These are phyloP conservation scores for Pantherophis guttatus DNA, from an alignment of 2,113 vertebrate species.

Conservation along the genomic window DNA sequence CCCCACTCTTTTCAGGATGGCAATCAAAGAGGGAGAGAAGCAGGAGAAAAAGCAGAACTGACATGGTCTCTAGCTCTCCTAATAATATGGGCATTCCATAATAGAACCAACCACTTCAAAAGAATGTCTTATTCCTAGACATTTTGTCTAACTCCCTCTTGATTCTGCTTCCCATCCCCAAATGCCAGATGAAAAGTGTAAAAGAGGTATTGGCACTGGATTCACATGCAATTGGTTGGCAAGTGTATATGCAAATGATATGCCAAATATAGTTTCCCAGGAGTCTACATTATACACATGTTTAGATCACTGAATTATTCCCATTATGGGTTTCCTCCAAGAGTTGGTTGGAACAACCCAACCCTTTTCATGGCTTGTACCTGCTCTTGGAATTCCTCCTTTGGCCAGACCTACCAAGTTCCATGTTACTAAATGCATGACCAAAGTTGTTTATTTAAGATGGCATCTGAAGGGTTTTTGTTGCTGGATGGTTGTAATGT, in stretches of 20 bases:
- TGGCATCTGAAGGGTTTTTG: background rate
- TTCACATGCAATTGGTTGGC: background rate
- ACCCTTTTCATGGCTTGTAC: background rate
- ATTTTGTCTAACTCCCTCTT: background rate
- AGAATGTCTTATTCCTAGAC: background rate
- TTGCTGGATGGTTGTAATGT: background rate
- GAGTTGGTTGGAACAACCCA: background rate
- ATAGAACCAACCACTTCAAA: background rate
- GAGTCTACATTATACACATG: background rate
- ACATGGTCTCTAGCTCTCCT: background rate
- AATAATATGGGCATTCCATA: background rate
- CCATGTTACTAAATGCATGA: background rate
- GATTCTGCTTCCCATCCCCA: background rate
- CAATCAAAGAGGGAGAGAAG: background rate
- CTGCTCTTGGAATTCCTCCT: background rate
- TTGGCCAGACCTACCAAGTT: background rate
- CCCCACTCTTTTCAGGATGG: background rate
- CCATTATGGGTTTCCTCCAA: background rate
- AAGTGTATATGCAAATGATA: background rate
- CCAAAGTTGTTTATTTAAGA: background rate
- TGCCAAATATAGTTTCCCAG: background rate
- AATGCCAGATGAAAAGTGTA: background rate
- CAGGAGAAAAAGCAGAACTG: background rate
- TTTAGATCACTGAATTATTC: background rate
- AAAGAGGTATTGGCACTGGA: background rate